A percentile compares a stretch with the other conserved stretches of the same genome.
Evolutionary conservation across 1,140 invertebrate genomes (phyloP).

Genomic region (Metaphire vulgaris): DNA sequence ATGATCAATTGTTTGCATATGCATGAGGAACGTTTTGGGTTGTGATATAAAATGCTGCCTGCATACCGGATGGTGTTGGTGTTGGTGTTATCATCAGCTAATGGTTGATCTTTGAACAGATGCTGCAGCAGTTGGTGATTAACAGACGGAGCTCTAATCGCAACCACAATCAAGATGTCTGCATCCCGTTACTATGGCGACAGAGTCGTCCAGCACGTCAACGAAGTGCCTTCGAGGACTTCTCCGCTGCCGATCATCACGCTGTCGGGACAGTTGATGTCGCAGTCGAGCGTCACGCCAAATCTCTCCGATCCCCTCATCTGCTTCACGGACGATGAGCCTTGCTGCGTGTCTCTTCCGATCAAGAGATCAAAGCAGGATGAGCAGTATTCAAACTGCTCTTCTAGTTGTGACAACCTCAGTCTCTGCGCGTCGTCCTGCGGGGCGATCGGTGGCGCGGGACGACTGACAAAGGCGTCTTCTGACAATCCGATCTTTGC

Average conservation of each 20-base stretch:
- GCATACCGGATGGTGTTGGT: no score
- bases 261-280: not conserved
- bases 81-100: no score
- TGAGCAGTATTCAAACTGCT: not conserved
- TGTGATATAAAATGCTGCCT: no score
- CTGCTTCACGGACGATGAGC: not conserved
- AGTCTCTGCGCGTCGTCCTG: not conserved
- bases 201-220: no score
- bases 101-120: no score
- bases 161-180: no score
- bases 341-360: not conserved
- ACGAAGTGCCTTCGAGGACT: not conserved
- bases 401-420: slow-evolving; percentile 16
- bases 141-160: no score
- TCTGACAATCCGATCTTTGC: slow-evolving; percentile 10
- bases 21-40: no score
- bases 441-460: no score
- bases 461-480: not conserved
- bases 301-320: not conserved
- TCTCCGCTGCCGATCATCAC: not conserved
- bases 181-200: no score
- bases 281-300: not conserved
- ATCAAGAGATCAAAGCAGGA: not conserved
- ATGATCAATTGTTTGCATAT: no score
- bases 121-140: no score